phyloP scores from a whole-genome alignment of 1,140 invertebrate genomes.

The Mycetomoellerius zeteki region DNA sequence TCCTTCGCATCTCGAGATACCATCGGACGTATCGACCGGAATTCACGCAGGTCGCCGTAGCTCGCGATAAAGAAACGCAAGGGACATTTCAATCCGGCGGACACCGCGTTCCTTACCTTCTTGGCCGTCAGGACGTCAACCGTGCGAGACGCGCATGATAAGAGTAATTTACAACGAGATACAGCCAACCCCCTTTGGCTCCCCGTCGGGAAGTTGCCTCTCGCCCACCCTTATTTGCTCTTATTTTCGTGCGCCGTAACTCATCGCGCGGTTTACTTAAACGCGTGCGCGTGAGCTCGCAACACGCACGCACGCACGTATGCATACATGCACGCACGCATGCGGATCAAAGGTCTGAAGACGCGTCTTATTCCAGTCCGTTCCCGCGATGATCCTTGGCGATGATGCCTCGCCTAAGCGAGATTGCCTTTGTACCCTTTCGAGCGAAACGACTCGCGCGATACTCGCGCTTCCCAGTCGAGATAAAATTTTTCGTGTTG shows the following conservation, averaged over 20 bases:
- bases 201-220: constrained; percentile 9
- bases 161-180: constrained; percentile 72
- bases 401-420: constrained; percentile 62
- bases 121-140: constrained; percentile 43
- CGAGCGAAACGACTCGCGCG: constrained; percentile 56
- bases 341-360: constrained; percentile 68
- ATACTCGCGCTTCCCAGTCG: constrained; percentile 49
- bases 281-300: neutral
- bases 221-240: constrained; percentile 54
- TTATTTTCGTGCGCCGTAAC: constrained; percentile 70
- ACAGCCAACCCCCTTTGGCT: constrained; percentile 46
- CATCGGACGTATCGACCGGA: constrained; percentile 25
- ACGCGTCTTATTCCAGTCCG: constrained; percentile 49
- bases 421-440: constrained; percentile 67
- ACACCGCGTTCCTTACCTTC: constrained; percentile 20
- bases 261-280: constrained; percentile 71
- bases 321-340: constrained; percentile 15
- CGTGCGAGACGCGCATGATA: constrained; percentile 60
- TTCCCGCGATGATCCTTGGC: constrained; percentile 57
- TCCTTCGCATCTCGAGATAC: neutral
- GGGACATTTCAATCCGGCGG: constrained; percentile 38
- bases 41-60: constrained; percentile 4
- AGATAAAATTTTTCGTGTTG: constrained; percentile 53
- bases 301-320: constrained; percentile 22
- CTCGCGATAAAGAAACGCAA: constrained; percentile 36